Base-by-base conservation (phyloP, 2,888 invertebrate species). In the Poecilobothrus nobilitatus region DNA sequence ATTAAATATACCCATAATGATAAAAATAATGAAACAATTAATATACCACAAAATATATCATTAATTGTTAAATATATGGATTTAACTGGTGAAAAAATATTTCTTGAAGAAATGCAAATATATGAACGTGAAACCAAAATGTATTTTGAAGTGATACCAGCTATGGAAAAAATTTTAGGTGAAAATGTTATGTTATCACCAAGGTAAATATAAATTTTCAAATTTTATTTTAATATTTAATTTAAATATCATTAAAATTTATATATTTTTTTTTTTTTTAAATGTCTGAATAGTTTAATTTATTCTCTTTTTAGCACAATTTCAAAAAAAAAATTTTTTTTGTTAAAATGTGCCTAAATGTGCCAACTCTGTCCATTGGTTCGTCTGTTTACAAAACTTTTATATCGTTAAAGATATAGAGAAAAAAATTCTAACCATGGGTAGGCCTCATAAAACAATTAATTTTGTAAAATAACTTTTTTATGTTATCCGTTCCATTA, bases 81-180 rank as follows among this genome's bases (percentile, higher is more conserved):
- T 22, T 80, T 80, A 20, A 78, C 79, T 10, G 78, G 79, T 37
- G 85, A 85, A 22, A 80, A 81, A 63, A 75, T 77, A 10, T 79
- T 83, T 61, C 79, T 83, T 61, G 83, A 76, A 75, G 84, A 82
- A 21, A 63, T 82, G 44, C 79, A 82, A 3, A 80, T 83, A 10
- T 84, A 83, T 74, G 76, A 80, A 71, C 82, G 81, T 61, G 84
- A 84, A 74, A 79, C 79, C 27, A 79, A 81, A 72, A 83, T 84
- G 78, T 84, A 74, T 63, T 77, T 75, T n/a, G 79, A 79, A 73
- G 80, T 82, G 9, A 75, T 84, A 53, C 83, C 83, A 33, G 77
- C 79, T 68, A 75, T 84, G 71, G 80, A 83, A 73, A 76, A 82
- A 68, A 75, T 83, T 37, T 76, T 82, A 65, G 82, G 81, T n/a